These are phyloP conservation scores for Dendrocincla fuliginosa DNA, from an alignment of 2,797 vertebrate genomes.

Conservation along the genomic window DNA sequence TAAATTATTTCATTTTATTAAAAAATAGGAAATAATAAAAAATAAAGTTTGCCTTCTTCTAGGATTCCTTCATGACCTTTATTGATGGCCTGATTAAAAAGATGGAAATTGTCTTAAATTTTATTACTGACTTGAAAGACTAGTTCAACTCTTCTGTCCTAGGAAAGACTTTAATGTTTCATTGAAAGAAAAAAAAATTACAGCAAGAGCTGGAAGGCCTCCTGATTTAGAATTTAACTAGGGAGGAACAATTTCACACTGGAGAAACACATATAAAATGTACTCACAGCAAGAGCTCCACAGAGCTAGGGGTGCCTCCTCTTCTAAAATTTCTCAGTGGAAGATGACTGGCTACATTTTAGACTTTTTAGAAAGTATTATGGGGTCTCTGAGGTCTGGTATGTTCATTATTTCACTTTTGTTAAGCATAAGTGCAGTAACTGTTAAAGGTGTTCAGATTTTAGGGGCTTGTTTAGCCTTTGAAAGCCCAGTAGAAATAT, in stretches of 20 bases:
- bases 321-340: neutral
- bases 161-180: neutral
- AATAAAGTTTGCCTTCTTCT: neutral
- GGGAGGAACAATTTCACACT: neutral
- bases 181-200: neutral
- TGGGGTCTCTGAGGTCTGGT: neutral
- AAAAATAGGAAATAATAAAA: neutral
- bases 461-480: neutral
- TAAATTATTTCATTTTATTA: neutral
- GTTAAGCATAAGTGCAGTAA: neutral
- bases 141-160: neutral
- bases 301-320: neutral
- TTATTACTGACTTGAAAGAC: neutral
- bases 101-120: neutral
- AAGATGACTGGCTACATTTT: neutral
- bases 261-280: neutral
- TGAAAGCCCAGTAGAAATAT: neutral
- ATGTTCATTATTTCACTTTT: neutral
- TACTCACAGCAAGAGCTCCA: neutral
- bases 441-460: neutral
- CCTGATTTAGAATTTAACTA: neutral
- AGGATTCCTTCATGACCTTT: neutral
- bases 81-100: neutral
- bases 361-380: neutral
- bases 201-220: neutral